Evolutionary conservation across 2,888 invertebrate genomes (phyloP).

Genomic region (Andrena dorsata): DNA sequence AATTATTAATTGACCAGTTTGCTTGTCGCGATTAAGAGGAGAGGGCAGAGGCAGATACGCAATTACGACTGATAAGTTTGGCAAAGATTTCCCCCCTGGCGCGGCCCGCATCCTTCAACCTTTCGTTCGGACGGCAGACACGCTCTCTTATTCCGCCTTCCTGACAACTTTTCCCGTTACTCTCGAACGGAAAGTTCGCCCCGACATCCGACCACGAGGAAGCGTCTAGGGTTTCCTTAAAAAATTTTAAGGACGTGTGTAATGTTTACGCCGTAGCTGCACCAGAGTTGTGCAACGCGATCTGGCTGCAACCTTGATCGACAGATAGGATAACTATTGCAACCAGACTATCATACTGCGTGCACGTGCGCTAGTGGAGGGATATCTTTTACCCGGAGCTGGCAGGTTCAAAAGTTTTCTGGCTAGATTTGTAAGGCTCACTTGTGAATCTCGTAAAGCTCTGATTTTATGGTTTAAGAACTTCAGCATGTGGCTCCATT

Average conservation of each 20-base stretch:
- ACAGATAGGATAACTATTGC: conserved; percentile 47
- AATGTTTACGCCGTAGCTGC: conserved; percentile 43
- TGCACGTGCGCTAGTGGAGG: conserved; percentile 20
- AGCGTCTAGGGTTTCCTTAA: conserved; percentile 39
- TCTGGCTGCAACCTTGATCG: conserved; percentile 55
- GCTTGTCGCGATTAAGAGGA: conserved; percentile 70
- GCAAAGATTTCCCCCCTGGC: conserved; percentile 18
- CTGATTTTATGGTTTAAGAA: too few relatives aligned
- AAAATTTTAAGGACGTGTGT: conserved; percentile 47
- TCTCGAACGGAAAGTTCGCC: conserved; percentile 39
- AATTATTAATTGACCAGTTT: conserved; percentile 81
- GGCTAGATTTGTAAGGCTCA: too few relatives aligned
- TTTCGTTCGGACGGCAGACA: conserved; percentile 17
- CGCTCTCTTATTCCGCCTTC: conserved; percentile 14
- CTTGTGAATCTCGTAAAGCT: too few relatives aligned
- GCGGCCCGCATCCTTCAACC: conserved; percentile 8
- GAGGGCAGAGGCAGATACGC: conserved; percentile 61
- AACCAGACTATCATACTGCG: conserved; percentile 53
- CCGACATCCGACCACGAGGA: conserved; percentile 42
- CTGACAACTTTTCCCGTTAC: conserved; percentile 50
- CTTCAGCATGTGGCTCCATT: too few relatives aligned
- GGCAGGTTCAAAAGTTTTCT: too few relatives aligned
- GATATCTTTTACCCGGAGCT: neutral
- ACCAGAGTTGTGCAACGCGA: conserved; percentile 54
- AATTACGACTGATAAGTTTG: conserved; percentile 74